phyloP scores from a whole-genome alignment of 2,797 vertebrate species.

The Florisuga fusca region DNA sequence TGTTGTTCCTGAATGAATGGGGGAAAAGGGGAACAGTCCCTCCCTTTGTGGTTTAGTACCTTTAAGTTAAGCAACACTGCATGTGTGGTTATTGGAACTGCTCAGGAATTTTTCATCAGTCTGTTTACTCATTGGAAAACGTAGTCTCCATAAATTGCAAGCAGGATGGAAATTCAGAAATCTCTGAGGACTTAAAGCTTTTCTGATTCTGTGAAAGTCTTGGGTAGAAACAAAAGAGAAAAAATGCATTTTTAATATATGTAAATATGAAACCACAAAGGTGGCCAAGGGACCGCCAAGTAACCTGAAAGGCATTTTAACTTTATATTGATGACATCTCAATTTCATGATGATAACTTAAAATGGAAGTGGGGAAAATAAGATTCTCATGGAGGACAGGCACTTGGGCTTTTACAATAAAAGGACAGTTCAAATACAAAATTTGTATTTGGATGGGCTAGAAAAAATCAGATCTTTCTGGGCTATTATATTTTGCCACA shows the following conservation, averaged over 20 bases:
- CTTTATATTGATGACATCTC: neutral
- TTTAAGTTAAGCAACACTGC: neutral
- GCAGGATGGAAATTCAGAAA: neutral
- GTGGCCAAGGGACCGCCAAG: neutral
- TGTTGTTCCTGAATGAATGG: neutral
- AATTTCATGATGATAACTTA: neutral
- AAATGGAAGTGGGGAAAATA: neutral
- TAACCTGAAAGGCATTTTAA: neutral
- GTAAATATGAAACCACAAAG: neutral
- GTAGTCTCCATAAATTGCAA: neutral
- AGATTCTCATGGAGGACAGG: neutral
- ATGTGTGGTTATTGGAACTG: neutral
- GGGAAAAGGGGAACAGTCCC: neutral
- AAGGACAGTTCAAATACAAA: neutral
- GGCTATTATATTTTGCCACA: neutral
- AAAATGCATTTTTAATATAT: neutral
- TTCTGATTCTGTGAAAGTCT: neutral
- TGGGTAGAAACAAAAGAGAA: neutral
- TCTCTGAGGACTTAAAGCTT: neutral
- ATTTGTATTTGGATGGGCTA: neutral
- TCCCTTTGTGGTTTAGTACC: neutral
- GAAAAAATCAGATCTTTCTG: neutral
- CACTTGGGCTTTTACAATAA: neutral
- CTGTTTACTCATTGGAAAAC: neutral
- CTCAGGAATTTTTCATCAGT: neutral